These are phyloP conservation scores for Hybos culiciformis DNA, from an alignment of 2,888 invertebrate genomes.

Conservation along the genomic window DNA sequence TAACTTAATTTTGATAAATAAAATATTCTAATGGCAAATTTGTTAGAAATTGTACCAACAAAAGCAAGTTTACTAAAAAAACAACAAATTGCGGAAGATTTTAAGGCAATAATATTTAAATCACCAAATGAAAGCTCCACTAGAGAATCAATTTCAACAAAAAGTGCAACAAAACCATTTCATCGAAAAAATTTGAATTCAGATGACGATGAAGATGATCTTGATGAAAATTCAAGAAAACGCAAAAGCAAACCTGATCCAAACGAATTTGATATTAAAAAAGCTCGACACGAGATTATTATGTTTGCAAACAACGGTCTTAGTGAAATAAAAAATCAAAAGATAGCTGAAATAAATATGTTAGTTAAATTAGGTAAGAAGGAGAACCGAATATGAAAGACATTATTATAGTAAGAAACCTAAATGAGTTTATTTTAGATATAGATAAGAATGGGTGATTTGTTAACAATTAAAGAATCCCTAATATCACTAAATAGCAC, in stretches of 20 bases:
- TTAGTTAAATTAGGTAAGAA: conserved; percentile 66
- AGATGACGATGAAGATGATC: not conserved
- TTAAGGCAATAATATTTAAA: conserved; percentile 26
- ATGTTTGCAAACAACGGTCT: conserved; percentile 62
- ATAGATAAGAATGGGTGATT: too few species aligned
- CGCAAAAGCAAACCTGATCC: conserved; percentile 10
- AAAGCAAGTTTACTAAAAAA: conserved; percentile 26
- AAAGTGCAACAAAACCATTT: not conserved
- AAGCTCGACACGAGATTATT: conserved; percentile 64
- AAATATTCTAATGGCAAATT: conserved; percentile 8
- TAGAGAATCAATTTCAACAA: not conserved
- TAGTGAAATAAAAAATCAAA: conserved; percentile 61
- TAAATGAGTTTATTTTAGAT: too few species aligned
- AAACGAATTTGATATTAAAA: conserved; percentile 54
- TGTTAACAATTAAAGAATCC: too few species aligned
- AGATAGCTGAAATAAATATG: conserved; percentile 62
- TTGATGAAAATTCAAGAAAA: not conserved
- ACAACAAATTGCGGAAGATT: conserved; percentile 17
- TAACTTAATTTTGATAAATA: not conserved
- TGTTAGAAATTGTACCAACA: conserved; percentile 27
- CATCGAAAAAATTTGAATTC: not conserved
- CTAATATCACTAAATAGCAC: too few species aligned
- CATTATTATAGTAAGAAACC: too few species aligned
- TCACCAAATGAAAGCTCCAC: conserved; percentile 15
- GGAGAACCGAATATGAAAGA: too few species aligned